Evolutionary conservation across 2,113 vertebrate species (phyloP).

Genomic region (Macrotis lagotis): DNA sequence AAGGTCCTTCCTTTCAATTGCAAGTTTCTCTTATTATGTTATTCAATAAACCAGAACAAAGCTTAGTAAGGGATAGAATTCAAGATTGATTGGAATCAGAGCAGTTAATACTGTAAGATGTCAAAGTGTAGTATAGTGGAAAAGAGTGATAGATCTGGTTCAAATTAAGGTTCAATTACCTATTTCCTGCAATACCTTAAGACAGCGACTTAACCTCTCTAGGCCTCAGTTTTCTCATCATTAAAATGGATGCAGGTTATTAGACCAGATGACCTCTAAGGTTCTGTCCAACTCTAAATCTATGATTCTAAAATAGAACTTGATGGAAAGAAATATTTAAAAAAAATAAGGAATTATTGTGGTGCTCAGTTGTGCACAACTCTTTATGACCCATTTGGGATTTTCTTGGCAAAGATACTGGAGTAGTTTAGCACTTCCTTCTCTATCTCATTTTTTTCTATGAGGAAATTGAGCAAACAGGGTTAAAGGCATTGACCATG

Average conservation of each 20-base stretch:
- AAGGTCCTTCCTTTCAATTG: not conserved
- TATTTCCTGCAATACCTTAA: not conserved
- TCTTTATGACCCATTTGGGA: not conserved
- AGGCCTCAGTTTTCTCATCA: not conserved
- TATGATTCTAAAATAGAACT: not conserved
- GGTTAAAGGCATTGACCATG: too few species aligned
- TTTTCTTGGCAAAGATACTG: not conserved
- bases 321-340: not conserved
- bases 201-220: not conserved
- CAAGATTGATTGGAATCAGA: not conserved
- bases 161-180: not conserved
- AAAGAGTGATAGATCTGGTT: not conserved
- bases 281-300: not conserved
- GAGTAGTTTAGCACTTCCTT: not conserved
- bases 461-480: not conserved
- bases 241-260: not conserved
- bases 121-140: not conserved
- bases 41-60: not conserved
- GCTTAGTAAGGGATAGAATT: not conserved
- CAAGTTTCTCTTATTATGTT: not conserved
- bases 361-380: too few species aligned
- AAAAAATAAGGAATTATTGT: too few species aligned
- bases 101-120: not conserved
- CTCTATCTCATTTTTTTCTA: not conserved
- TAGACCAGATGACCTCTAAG: not conserved